phyloP scores from a whole-genome alignment of 1,140 invertebrate genomes.

The Bilobella aurantiaca region DNA sequence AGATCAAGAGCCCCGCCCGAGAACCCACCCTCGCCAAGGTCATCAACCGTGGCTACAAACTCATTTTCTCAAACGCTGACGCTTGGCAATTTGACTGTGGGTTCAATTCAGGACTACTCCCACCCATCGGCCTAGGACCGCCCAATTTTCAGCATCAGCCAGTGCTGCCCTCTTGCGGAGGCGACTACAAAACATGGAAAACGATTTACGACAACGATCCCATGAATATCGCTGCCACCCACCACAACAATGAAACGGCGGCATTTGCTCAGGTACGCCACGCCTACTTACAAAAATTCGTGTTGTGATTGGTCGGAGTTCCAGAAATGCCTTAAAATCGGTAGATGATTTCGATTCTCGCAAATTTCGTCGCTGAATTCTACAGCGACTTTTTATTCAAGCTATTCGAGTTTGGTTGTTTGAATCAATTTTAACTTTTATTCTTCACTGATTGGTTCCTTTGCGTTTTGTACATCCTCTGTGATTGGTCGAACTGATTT shows the following conservation, averaged over 20 bases:
- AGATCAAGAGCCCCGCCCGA: constrained; percentile 47
- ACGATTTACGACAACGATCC: constrained; percentile 34
- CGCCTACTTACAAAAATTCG: no score
- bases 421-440: no score
- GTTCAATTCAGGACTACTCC: constrained; percentile 43
- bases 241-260: constrained; percentile 35
- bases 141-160: constrained; percentile 14
- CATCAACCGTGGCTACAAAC: constrained; percentile 34
- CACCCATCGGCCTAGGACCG: constrained; percentile 31
- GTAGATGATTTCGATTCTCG: no score
- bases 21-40: constrained; percentile 34
- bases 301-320: no score
- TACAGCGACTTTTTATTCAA: no score
- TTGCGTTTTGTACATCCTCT: no score
- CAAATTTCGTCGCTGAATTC: no score
- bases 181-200: constrained; percentile 35
- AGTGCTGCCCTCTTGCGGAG: constrained; percentile 31
- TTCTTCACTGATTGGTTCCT: no score
- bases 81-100: constrained; percentile 35
- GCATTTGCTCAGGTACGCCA: constrained; percentile 34
- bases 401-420: no score
- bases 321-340: no score
- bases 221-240: constrained; percentile 35
- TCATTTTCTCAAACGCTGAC: constrained; percentile 37
- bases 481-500: no score